These are phyloP conservation scores for Drosophila anomalata DNA, from an alignment of 2,888 invertebrate species.

Conservation along the genomic window DNA sequence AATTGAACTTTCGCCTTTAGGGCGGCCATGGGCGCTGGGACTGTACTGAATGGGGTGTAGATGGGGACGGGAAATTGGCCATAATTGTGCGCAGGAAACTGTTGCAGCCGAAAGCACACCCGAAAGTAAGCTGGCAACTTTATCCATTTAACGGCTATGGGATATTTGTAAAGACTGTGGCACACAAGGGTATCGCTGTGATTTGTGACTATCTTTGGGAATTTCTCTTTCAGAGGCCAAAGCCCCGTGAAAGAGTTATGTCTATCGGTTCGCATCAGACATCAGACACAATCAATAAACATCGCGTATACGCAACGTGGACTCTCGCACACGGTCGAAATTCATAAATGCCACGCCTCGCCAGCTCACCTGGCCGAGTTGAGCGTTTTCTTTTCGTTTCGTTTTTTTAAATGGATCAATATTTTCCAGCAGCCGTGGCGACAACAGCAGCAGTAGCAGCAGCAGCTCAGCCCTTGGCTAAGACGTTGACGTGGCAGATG, in stretches of 20 bases:
- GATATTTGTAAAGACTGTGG: neutral
- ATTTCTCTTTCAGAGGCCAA: neutral
- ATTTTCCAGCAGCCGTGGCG: constrained; percentile 51
- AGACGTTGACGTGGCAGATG: constrained; percentile 70
- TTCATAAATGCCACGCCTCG: constrained; percentile 60
- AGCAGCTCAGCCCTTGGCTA: constrained; percentile 43
- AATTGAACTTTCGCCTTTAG: constrained; percentile 71
- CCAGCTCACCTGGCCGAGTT: constrained; percentile 56
- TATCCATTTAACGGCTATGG: neutral
- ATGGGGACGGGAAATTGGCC: constrained; percentile 66
- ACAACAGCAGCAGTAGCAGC: constrained; percentile 20
- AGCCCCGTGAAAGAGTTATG: constrained; percentile 12
- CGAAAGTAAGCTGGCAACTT: neutral
- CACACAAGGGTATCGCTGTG: constrained; percentile 16
- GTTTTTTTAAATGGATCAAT: constrained; percentile 66
- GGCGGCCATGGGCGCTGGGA: constrained; percentile 7
- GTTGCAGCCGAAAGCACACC: constrained; percentile 40
- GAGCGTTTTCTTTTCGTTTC: constrained; percentile 32
- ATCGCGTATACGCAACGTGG: constrained; percentile 66
- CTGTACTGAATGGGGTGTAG: constrained; percentile 23
- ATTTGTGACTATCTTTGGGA: neutral
- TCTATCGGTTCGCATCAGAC: constrained; percentile 14
- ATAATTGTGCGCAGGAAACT: constrained; percentile 72
- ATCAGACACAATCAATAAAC: constrained; percentile 65
- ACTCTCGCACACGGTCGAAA: constrained; percentile 41